Percentiles rank a stretch among this genome's conserved stretches.
Evolutionary conservation across 2,797 vertebrate species (phyloP).

Genomic region (Falco columbarius): DNA sequence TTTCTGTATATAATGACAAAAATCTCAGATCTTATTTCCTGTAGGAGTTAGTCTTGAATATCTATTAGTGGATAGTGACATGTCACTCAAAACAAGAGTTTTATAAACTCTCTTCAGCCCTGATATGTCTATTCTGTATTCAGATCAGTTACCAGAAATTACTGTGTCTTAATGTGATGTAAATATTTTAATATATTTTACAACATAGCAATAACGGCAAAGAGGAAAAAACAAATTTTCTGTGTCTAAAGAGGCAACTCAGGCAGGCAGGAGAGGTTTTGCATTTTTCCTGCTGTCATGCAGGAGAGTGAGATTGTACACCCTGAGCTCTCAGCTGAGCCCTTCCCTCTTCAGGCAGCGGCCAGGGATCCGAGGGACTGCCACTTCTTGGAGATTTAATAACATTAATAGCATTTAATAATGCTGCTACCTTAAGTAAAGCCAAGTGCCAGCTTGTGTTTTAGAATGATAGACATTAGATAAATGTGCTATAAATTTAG

Average conservation of each 20-base stretch:
- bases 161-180: background rate
- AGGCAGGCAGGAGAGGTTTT: background rate
- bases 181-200: background rate
- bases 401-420: background rate
- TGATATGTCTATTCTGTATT: background rate
- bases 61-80: background rate
- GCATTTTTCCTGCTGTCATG: background rate
- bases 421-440: background rate
- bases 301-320: background rate
- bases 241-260: background rate
- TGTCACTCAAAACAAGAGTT: background rate
- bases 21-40: background rate
- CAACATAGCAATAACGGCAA: background rate
- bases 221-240: background rate
- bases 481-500: background rate
- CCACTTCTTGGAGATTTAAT: background rate
- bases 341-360: background rate
- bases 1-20: background rate
- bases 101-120: background rate
- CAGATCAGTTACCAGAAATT: background rate
- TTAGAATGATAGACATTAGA: background rate
- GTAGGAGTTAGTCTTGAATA: background rate
- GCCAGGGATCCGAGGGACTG: background rate
- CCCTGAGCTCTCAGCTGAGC: background rate
- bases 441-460: background rate